These are phyloP conservation scores for Nysson spinosus DNA, from an alignment of 2,888 invertebrate species.

Conservation along the genomic window DNA sequence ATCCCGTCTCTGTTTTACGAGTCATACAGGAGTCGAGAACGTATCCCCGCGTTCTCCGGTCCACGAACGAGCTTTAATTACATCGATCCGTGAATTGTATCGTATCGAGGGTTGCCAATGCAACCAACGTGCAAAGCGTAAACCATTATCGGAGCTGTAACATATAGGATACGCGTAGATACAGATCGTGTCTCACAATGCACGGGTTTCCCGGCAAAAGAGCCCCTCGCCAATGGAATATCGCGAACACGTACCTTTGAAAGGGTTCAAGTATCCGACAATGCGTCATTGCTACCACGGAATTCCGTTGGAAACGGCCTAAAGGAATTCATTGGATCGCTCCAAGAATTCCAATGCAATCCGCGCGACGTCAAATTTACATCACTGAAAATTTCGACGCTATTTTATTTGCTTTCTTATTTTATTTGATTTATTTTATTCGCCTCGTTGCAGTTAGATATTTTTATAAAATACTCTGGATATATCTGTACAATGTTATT, in stretches of 20 bases:
- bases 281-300: conserved; percentile 32
- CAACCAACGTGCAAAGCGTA: conserved; percentile 37
- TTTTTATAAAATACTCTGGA: too few relatives aligned
- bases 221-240: not conserved
- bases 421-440: too few relatives aligned
- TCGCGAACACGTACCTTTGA: conserved; percentile 1
- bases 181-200: conserved; percentile 27
- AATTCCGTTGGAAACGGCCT: conserved; percentile 36
- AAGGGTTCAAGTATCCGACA: conserved; percentile 21
- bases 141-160: conserved; percentile 42
- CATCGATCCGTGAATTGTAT: conserved; percentile 54
- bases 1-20: not conserved
- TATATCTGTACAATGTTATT: too few relatives aligned
- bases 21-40: conserved; percentile 4
- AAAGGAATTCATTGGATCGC: conserved; percentile 42
- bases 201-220: not conserved
- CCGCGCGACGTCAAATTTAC: not conserved
- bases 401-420: too few relatives aligned
- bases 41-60: not conserved
- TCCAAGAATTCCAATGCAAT: conserved; percentile 26
- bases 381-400: not conserved
- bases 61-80: conserved; percentile 57
- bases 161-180: conserved; percentile 8
- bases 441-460: too few relatives aligned
- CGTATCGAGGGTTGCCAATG: conserved; percentile 41